phyloP scores from a whole-genome alignment of 2,113 vertebrate species.

The Myxocyprinus asiaticus region DNA sequence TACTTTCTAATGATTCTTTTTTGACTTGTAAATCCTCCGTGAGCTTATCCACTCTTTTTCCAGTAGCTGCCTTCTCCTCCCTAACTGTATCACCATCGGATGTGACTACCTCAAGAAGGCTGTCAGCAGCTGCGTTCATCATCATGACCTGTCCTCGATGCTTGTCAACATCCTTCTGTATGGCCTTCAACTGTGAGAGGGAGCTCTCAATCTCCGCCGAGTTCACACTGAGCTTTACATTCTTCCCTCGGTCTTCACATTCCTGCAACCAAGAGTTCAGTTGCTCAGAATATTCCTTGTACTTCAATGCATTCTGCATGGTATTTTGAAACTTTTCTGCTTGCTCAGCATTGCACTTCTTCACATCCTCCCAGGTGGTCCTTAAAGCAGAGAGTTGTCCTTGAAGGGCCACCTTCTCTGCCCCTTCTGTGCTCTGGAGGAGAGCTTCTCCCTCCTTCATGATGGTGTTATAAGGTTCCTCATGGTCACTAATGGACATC shows the following conservation, averaged over 20 bases:
- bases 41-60: slow-evolving; percentile 79
- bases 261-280: slow-evolving; percentile 85
- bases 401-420: slow-evolving; percentile 85
- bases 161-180: slow-evolving; percentile 93
- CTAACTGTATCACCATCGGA: slow-evolving; percentile 79
- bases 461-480: slow-evolving; percentile 80
- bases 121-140: slow-evolving; percentile 80
- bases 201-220: slow-evolving; percentile 78
- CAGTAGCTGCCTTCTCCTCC: slow-evolving; percentile 77
- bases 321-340: slow-evolving; percentile 80
- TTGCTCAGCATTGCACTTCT: slow-evolving; percentile 78
- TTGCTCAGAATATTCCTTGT: slow-evolving; percentile 81
- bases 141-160: slow-evolving; percentile 86
- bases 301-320: slow-evolving; percentile 83
- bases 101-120: slow-evolving; percentile 82
- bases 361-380: slow-evolving; percentile 86
- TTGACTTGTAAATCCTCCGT: slow-evolving; percentile 83
- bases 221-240: slow-evolving; percentile 77
- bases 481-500: slow-evolving; percentile 72
- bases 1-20: slow-evolving; percentile 82
- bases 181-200: slow-evolving; percentile 79
- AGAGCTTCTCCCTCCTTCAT: slow-evolving; percentile 86
- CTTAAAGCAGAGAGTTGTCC: slow-evolving; percentile 82
- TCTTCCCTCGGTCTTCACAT: slow-evolving; percentile 75
- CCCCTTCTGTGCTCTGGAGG: slow-evolving; percentile 86